Conservation (phyloP, 2,888 invertebrate species). For the Cepaea hortensis region DNA sequence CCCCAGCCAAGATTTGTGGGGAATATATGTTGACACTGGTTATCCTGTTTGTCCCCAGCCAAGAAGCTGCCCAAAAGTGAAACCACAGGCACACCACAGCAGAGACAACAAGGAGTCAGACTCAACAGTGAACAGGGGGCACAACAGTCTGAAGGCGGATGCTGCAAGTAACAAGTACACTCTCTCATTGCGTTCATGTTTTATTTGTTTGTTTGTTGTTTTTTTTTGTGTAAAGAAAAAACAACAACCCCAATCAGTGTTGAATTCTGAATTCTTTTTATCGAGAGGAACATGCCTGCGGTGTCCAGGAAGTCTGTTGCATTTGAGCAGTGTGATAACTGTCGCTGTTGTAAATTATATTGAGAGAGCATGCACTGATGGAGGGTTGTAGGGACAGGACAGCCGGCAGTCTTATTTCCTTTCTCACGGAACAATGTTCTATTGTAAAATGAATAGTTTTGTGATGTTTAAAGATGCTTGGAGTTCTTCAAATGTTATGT, state of each 20-base stretch:
- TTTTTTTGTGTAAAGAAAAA: background rate
- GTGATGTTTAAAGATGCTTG: background rate
- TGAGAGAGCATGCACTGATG: background rate
- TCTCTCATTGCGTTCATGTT: background rate
- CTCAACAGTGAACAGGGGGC: constrained; percentile 82
- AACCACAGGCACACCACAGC: constrained; percentile 78
- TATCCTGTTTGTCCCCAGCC: constrained; percentile 58
- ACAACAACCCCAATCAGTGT: background rate
- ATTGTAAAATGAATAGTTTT: background rate
- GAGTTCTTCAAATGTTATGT: too few species aligned
- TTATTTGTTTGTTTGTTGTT: background rate
- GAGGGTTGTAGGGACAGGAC: background rate
- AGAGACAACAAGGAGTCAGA: constrained; percentile 86
- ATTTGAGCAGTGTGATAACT: background rate
- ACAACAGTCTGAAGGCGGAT: constrained; percentile 87
- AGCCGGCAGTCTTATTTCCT: background rate
- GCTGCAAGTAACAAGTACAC: constrained; percentile 86
- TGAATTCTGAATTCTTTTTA: constrained; percentile 12
- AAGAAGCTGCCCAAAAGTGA: constrained; percentile 76
- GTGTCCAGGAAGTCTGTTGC: constrained; percentile 1
- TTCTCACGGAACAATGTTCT: too few species aligned
- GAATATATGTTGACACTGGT: too few species aligned
- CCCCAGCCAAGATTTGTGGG: too few species aligned
- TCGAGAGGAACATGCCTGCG: background rate
- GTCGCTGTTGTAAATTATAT: background rate